Base-by-base conservation (phyloP, 2,113 vertebrate genomes). In the Athene cunicularia region DNA sequence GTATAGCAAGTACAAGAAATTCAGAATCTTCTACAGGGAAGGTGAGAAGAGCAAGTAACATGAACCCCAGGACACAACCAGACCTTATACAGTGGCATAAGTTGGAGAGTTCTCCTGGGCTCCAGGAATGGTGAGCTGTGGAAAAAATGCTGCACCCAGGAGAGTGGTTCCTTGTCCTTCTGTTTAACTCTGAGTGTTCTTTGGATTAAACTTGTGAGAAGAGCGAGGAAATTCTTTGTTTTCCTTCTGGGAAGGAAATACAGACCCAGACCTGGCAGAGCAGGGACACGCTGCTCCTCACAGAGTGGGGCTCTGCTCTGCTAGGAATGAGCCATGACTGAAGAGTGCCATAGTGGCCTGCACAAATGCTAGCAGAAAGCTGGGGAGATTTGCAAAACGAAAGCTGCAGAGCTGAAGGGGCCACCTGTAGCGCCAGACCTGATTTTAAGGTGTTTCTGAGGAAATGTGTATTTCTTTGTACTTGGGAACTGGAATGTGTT, bases 71-170 rank as follows among this genome's bases (percentile, higher is more conserved):
- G 59, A 60, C 35, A 55, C 60, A 81, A 14, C 12, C 33, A 63
- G 75, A 32, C n/a, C 13, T 55, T 62, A 20, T 0, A 3, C 19
- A 16, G 13, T 23, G 21, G 16, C 1, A 0, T 2, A 2, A 35
- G 20, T n/a, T 86, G 60, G 7, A 1, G 19, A 17, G 7, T 76
- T 72, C 17, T 70, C 14, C 23, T 60, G n/a, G 37, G 20, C 16
- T 62, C 8, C 6, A 0, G 0, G 6, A 9, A 8, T 60, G 14
- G 9, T 4, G 3, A 79, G 22, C 41, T 59, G 10, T 56, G 62
- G 27, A 26, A 50, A 62, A 75, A 67, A 4, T 17, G 11, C 13
- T 14, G 14, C 11, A 39, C 35, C 11, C 12, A 15, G 35, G 33
- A 87, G 43, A 12, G 8, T 5, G 8, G 14, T 41, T 91, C n/a